Evolutionary conservation across 1,140 invertebrate genomes (phyloP).

Genomic region (Trichonephila clavata): DNA sequence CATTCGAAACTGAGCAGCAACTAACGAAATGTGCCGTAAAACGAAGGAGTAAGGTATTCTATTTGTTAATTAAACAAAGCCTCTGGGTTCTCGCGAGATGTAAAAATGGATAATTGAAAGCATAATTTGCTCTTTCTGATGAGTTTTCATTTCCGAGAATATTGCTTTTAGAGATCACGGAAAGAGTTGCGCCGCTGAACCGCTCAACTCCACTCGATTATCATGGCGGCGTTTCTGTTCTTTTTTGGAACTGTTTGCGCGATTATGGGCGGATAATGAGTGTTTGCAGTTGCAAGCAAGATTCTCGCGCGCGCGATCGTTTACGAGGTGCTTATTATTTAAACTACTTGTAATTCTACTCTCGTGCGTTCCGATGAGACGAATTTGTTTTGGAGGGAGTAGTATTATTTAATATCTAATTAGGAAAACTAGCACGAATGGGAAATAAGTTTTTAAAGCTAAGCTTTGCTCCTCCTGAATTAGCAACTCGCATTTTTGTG

Average conservation of each 20-base stretch:
- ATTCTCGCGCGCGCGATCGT: conserved; percentile 38
- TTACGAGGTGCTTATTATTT: conserved; percentile 76
- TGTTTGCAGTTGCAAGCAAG: conserved; percentile 38
- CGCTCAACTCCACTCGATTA: conserved; percentile 60
- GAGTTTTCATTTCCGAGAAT: conserved; percentile 74
- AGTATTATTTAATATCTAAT: conserved; percentile 65
- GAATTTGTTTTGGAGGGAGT: conserved; percentile 61
- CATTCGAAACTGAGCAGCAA: conserved; percentile 55
- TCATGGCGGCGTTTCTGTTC: conserved; percentile 34
- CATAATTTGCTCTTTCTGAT: conserved; percentile 76
- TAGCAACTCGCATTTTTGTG: conserved; percentile 20
- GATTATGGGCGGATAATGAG: conserved; percentile 69
- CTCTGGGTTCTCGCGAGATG: conserved; percentile 64
- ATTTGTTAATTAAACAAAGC: conserved; percentile 75
- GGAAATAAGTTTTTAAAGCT: conserved; percentile 16
- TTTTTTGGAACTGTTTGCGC: conserved; percentile 29
- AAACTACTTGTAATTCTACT: conserved; percentile 72
- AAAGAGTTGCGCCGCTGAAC: conserved; percentile 30
- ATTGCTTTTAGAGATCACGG: conserved; percentile 64
- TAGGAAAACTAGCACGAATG: conserved; percentile 57
- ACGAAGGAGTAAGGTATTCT: conserved; percentile 53
- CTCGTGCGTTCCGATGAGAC: conserved; percentile 48
- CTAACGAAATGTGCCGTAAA: conserved; percentile 69
- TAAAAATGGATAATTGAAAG: conserved; percentile 77
- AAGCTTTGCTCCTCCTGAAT: conserved; percentile 3